Evolutionary conservation across 2,888 invertebrate genomes (phyloP).

Genomic region (Diogma glabrata): DNA sequence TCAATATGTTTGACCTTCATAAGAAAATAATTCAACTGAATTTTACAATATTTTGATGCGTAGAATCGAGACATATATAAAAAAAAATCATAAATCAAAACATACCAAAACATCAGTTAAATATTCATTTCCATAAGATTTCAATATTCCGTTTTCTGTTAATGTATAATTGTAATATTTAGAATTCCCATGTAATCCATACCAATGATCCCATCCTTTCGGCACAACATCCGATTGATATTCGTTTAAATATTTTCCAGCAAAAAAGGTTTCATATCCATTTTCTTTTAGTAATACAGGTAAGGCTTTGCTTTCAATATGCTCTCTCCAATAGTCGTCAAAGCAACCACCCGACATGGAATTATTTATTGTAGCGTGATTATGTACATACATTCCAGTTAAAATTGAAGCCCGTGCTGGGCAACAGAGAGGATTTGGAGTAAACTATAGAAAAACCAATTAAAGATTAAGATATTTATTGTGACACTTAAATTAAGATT

Average conservation of each 20-base stretch:
- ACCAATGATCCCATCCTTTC: constrained; percentile 77
- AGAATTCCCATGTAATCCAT: constrained; percentile 82
- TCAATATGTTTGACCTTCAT: no score
- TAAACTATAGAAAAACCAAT: constrained; percentile 60
- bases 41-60: no score
- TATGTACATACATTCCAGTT: constrained; percentile 75
- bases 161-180: constrained; percentile 83
- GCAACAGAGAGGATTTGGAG: constrained; percentile 76
- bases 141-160: constrained; percentile 64
- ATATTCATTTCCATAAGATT: constrained; percentile 56
- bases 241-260: constrained; percentile 88
- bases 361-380: constrained; percentile 68
- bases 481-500: constrained; percentile 2
- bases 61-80: no score
- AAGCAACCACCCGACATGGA: constrained; percentile 68
- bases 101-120: constrained; percentile 76
- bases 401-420: constrained; percentile 80
- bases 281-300: constrained; percentile 50
- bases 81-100: constrained; percentile 23
- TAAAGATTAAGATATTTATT: not conserved
- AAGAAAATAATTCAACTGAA: no score
- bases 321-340: constrained; percentile 51
- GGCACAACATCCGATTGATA: constrained; percentile 49
- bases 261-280: constrained; percentile 77
- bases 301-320: constrained; percentile 53